Conservation (phyloP, 2,113 vertebrate species). For the Equus przewalskii region DNA sequence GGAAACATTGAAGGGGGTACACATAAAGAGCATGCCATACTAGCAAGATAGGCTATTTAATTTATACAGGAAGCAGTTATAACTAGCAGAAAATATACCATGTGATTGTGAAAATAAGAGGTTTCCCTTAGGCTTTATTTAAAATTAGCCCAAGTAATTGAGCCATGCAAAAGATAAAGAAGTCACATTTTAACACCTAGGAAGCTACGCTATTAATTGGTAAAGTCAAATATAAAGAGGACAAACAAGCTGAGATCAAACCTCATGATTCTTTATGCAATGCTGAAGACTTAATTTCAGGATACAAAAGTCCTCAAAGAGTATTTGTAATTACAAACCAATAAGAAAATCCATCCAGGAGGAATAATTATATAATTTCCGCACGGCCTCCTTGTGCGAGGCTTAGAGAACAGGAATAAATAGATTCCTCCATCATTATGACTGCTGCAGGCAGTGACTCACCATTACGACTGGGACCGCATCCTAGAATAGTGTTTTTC, state of each 20-base stretch:
- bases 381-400: slow-evolving; percentile 80
- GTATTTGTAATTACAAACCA: slow-evolving; percentile 88
- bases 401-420: slow-evolving; percentile 86
- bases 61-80: slow-evolving; percentile 23
- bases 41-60: neutral
- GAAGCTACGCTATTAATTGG: slow-evolving; percentile 67
- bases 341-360: slow-evolving; percentile 88
- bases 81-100: neutral
- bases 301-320: slow-evolving; percentile 77
- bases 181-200: slow-evolving; percentile 57
- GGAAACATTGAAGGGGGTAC: neutral
- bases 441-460: slow-evolving; percentile 85
- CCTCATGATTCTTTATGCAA: slow-evolving; percentile 56
- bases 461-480: slow-evolving; percentile 81
- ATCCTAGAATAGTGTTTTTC: slow-evolving; percentile 82
- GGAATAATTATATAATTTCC: slow-evolving; percentile 90
- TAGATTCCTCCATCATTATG: slow-evolving; percentile 84
- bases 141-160: slow-evolving; percentile 67
- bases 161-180: slow-evolving; percentile 43
- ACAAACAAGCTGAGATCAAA: slow-evolving; percentile 73
- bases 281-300: slow-evolving; percentile 83
- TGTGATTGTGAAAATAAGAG: slow-evolving; percentile 59
- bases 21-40: neutral
- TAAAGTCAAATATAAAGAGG: slow-evolving; percentile 65
- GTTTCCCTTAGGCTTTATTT: slow-evolving; percentile 52